Conservation (phyloP, 64 coral and sea anemone genomes). For the Montipora foliosa region DNA sequence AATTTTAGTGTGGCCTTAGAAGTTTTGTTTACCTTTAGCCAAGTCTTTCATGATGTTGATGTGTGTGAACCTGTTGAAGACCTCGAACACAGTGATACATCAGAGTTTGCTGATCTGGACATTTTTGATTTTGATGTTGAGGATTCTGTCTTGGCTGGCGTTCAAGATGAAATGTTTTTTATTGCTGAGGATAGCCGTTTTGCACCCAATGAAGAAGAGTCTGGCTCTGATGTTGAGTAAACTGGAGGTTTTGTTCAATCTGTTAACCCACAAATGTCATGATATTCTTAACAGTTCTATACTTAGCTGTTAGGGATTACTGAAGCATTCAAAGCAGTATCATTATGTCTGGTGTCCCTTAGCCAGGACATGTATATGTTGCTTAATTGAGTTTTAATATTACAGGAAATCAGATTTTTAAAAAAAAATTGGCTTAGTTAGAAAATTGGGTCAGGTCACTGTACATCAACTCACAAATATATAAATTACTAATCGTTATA, state of each 20-base stretch:
- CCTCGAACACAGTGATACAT: background rate
- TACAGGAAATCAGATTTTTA: too few species aligned
- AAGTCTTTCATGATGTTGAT: slow-evolving; percentile 61
- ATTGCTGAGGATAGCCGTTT: background rate
- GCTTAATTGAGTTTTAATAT: too few species aligned
- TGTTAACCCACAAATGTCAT: slow-evolving; percentile 7
- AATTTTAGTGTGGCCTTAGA: slow-evolving; percentile 24
- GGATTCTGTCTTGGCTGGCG: slow-evolving; percentile 16
- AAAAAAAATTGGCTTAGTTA: too few species aligned
- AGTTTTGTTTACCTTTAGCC: slow-evolving; percentile 26
- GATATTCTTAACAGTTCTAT: slow-evolving; percentile 23
- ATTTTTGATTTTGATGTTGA: slow-evolving; percentile 39
- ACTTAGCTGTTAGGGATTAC: background rate
- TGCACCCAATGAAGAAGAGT: background rate
- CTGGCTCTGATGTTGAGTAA: slow-evolving; percentile 6
- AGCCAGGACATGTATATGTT: too few species aligned
- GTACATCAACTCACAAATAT: too few species aligned
- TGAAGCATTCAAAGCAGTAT: slow-evolving; percentile 29
- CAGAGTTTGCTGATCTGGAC: slow-evolving; percentile 45
- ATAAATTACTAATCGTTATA: too few species aligned
- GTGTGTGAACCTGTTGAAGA: slow-evolving; percentile 19
- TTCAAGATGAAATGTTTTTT: background rate
- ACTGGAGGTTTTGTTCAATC: background rate
- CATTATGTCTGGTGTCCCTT: slow-evolving; percentile 31
- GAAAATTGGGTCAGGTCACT: too few species aligned